These are phyloP conservation scores for Mormoops blainvillei DNA, from an alignment of 2,113 vertebrate genomes.

Conservation along the genomic window DNA sequence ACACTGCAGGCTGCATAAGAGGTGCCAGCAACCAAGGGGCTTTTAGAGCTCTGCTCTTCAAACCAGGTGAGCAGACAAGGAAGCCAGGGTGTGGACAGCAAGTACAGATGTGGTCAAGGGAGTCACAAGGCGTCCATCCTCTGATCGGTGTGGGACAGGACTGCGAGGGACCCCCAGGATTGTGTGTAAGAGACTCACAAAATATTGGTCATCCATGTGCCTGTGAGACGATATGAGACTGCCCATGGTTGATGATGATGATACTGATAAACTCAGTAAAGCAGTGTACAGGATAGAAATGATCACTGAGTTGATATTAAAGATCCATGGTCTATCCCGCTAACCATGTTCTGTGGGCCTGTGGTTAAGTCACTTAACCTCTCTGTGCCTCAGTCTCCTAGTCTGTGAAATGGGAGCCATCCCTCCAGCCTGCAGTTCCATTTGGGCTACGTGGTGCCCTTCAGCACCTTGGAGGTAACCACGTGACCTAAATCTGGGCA, in stretches of 20 bases:
- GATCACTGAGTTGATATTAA: neutral
- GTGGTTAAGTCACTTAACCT: neutral
- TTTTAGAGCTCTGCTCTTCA: neutral
- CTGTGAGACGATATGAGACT: neutral
- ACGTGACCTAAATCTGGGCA: neutral
- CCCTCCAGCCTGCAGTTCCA: neutral
- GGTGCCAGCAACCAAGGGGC: neutral
- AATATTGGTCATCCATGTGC: neutral
- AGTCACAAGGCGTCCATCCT: accelerated
- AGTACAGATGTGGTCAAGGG: neutral
- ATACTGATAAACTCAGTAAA: neutral
- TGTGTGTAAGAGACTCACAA: neutral
- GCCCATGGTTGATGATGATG: neutral
- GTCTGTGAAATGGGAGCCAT: neutral
- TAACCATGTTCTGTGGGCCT: too few species aligned
- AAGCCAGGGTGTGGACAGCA: neutral
- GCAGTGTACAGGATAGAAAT: neutral
- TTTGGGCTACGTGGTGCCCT: neutral
- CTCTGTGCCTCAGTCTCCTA: neutral
- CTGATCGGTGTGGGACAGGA: neutral
- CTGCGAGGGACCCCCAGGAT: neutral
- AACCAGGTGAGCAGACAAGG: neutral
- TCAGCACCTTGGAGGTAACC: too few species aligned
- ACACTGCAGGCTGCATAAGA: neutral
- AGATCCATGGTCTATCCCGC: neutral